Conservation (phyloP, 2,888 invertebrate species). For the Nymphalis urticae region DNA sequence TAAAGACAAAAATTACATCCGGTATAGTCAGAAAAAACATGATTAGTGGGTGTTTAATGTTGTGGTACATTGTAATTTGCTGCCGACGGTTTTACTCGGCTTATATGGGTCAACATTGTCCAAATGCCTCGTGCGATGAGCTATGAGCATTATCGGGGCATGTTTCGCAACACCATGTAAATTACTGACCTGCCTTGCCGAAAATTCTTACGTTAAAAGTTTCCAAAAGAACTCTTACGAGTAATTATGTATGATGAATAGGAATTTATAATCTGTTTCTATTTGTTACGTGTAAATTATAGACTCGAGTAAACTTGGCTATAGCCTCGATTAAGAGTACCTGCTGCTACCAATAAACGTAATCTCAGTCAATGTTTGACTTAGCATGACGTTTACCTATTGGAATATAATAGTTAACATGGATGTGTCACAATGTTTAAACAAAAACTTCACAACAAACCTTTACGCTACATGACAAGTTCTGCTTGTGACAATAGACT, state of each 20-base stretch:
- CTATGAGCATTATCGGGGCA: constrained; percentile 44
- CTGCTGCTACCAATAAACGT: too few relatives aligned
- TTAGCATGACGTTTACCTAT: too few relatives aligned
- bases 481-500: constrained; percentile 45
- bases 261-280: constrained; percentile 33
- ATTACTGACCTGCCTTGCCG: constrained; percentile 37
- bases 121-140: constrained; percentile 52
- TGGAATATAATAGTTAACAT: too few relatives aligned
- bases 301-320: constrained; percentile 27
- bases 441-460: constrained; percentile 26
- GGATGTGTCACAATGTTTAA: too few relatives aligned
- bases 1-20: constrained; percentile 36
- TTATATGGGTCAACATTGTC: constrained; percentile 52
- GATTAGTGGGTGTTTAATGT: constrained; percentile 53
- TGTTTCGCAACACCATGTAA: constrained; percentile 43
- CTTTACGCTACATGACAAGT: constrained; percentile 10
- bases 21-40: constrained; percentile 41
- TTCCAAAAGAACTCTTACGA: constrained; percentile 8
- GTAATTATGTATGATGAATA: constrained; percentile 31
- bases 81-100: constrained; percentile 39
- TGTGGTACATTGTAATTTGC: constrained; percentile 51
- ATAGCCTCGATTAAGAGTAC: not conserved
- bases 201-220: constrained; percentile 30
- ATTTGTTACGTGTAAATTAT: constrained; percentile 31
- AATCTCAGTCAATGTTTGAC: too few relatives aligned